phyloP scores from a whole-genome alignment of 2,797 vertebrate species.

The Chloroceryle amazona region DNA sequence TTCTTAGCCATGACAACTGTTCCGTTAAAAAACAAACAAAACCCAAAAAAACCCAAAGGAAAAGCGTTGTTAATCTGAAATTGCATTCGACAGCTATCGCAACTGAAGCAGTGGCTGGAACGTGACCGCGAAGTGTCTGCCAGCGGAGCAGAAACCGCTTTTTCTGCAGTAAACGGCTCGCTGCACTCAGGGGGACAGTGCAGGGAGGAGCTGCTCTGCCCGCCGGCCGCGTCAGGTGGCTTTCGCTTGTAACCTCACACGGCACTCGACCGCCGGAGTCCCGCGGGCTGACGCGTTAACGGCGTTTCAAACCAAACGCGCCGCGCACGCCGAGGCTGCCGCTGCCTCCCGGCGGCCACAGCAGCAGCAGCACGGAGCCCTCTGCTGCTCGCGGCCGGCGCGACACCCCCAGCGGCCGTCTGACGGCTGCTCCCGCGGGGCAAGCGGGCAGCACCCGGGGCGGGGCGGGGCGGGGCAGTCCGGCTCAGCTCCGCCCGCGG shows the following conservation, averaged over 20 bases:
- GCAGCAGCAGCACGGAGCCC: background rate
- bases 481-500: too few species aligned
- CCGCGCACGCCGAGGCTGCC: too few species aligned
- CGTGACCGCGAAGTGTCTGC: fast-evolving
- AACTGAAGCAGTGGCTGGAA: fast-evolving
- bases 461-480: too few species aligned
- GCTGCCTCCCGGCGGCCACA: too few species aligned
- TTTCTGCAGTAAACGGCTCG: fast-evolving
- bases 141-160: fast-evolving
- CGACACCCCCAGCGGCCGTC: background rate
- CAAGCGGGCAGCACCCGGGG: too few species aligned
- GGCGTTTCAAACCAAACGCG: too few species aligned
- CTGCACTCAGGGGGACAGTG: fast-evolving
- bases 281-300: fast-evolving
- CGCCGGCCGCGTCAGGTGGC: fast-evolving
- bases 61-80: background rate
- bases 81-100: fast-evolving
- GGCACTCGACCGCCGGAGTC: too few species aligned
- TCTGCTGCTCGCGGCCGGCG: background rate
- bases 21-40: background rate
- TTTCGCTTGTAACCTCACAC: fast-evolving
- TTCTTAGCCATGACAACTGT: fast-evolving
- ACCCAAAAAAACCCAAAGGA: background rate
- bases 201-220: fast-evolving
- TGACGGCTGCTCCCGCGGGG: too few species aligned